Conservation (phyloP, 2,888 invertebrate species). For the Eupithecia dodoneata region DNA sequence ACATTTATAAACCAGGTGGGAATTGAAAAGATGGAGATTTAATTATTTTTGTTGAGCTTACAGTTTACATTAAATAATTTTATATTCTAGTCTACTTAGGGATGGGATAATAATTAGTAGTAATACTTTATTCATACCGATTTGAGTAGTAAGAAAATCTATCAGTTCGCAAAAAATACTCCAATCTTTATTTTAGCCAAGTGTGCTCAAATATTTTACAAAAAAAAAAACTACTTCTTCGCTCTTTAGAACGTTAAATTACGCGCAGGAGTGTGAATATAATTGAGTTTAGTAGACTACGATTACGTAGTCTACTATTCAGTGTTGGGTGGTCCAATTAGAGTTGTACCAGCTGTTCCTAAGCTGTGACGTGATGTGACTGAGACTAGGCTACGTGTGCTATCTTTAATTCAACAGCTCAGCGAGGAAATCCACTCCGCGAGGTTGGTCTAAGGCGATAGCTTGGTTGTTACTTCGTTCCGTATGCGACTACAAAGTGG, state of each 20-base stretch:
- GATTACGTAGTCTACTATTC: not conserved
- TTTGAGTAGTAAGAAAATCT: too few species aligned
- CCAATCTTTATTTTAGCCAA: too few species aligned
- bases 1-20: too few species aligned
- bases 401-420: slow-evolving; percentile 73
- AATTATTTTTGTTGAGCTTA: not conserved
- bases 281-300: not conserved
- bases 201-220: too few species aligned
- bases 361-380: slow-evolving; percentile 32
- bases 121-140: too few species aligned
- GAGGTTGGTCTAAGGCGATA: slow-evolving; percentile 33
- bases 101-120: too few species aligned
- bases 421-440: slow-evolving; percentile 47
- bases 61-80: not conserved
- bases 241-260: not conserved
- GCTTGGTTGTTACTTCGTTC: slow-evolving; percentile 27
- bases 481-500: slow-evolving; percentile 18
- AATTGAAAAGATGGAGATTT: too few species aligned
- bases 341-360: slow-evolving; percentile 20
- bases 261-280: not conserved
- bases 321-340: not conserved
- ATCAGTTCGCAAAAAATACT: too few species aligned
- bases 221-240: too few species aligned
- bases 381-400: slow-evolving; percentile 57
- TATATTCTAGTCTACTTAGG: not conserved